Conservation (phyloP, 2,888 invertebrate species). For the Cantharis rustica region DNA sequence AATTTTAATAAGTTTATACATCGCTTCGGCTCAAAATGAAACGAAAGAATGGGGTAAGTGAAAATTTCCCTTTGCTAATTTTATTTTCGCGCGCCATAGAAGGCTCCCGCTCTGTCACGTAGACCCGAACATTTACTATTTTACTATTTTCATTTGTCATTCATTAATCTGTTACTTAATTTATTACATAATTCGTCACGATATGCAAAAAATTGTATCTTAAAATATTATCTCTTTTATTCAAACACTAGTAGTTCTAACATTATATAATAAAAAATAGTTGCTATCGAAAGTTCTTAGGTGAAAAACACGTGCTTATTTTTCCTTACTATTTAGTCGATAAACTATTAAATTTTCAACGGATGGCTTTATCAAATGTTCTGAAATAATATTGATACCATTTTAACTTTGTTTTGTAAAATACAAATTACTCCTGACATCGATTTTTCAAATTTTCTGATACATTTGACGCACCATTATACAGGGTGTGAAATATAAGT, state of each 20-base stretch:
- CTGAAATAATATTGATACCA: background rate
- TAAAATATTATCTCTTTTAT: background rate
- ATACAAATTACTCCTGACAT: background rate
- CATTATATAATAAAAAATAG: background rate
- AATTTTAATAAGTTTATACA: slow-evolving; percentile 38
- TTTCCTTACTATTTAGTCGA: background rate
- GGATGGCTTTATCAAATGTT: background rate
- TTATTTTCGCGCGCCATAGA: slow-evolving; percentile 44
- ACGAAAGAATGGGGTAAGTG: slow-evolving; percentile 49
- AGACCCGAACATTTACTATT: slow-evolving; percentile 29
- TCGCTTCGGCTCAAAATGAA: slow-evolving; percentile 32
- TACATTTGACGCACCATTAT: background rate
- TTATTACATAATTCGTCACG: slow-evolving; percentile 4
- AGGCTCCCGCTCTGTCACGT: slow-evolving; percentile 37
- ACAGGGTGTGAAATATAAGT: background rate
- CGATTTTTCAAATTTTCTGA: background rate
- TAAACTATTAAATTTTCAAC: background rate
- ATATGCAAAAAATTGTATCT: background rate
- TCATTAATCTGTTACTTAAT: background rate
- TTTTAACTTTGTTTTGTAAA: background rate
- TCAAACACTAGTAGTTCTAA: background rate
- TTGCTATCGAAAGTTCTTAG: background rate
- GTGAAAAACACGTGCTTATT: background rate
- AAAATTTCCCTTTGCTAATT: slow-evolving; percentile 33
- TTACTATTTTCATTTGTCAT: slow-evolving; percentile 1